phyloP scores from a whole-genome alignment of 2,888 invertebrate species.

The Heliconius ethilla region DNA sequence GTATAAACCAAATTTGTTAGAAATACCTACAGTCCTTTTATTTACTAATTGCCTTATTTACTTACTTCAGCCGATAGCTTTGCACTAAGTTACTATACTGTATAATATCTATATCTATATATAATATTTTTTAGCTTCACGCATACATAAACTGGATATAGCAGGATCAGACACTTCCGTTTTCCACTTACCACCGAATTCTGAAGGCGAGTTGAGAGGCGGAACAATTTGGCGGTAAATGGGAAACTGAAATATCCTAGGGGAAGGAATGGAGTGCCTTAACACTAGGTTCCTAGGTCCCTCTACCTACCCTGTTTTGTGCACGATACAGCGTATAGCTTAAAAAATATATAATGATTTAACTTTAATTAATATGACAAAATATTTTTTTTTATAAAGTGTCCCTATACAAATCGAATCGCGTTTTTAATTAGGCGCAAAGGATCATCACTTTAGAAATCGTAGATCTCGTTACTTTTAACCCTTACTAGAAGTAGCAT shows the following conservation, averaged over 20 bases:
- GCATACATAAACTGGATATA: no score
- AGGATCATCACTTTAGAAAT: conserved; percentile 39
- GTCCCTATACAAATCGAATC: conserved; percentile 58
- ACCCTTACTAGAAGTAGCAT: background rate
- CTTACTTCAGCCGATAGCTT: background rate
- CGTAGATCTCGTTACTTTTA: conserved; percentile 31
- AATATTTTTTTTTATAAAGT: conserved; percentile 8
- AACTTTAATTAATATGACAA: background rate
- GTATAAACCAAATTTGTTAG: background rate
- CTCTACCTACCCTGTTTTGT: no score
- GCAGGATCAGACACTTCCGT: no score
- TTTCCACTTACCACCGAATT: no score
- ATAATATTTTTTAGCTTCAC: no score
- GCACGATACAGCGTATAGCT: no score
- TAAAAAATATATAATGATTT: background rate
- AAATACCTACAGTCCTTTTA: background rate
- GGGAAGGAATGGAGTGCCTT: no score
- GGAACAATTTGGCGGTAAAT: no score
- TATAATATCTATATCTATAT: no score
- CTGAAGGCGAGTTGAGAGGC: no score
- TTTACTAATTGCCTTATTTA: background rate
- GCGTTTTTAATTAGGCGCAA: conserved; percentile 59
- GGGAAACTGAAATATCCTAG: no score
- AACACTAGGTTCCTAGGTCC: no score
- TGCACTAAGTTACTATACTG: background rate